Percentiles rank a stretch among this genome's conserved stretches.
Conservation (phyloP, 2,888 invertebrate genomes). For the Sepiola atlantica region DNA sequence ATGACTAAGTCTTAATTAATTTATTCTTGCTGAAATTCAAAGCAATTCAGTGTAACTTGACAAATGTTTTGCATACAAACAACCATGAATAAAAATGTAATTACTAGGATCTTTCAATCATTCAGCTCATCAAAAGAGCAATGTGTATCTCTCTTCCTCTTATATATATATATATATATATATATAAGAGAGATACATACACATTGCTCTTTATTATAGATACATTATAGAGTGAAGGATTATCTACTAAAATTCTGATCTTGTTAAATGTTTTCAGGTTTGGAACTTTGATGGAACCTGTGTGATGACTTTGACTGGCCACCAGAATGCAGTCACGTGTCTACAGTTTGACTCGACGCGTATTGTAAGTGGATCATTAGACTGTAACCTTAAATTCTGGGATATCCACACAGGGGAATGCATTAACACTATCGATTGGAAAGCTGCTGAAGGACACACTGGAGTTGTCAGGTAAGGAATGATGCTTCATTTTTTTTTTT, state of each 20-base stretch:
- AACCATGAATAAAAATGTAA: no score
- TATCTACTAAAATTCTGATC: not conserved
- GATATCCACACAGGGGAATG: constrained; percentile 75
- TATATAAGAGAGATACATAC: no score
- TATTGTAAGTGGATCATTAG: constrained; percentile 77
- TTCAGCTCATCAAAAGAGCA: no score
- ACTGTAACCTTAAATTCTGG: constrained; percentile 77
- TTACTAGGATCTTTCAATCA: no score
- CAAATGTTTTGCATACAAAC: no score
- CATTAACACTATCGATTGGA: constrained; percentile 77
- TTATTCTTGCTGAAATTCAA: no score
- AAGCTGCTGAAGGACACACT: constrained; percentile 78
- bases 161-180: no score
- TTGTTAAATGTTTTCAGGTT: constrained; percentile 66
- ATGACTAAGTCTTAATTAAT: no score
- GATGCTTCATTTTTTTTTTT: not conserved
- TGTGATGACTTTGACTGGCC: constrained; percentile 75
- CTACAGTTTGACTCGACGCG: constrained; percentile 76
- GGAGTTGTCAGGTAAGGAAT: constrained; percentile 75
- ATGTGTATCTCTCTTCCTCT: no score
- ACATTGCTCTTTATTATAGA: no score
- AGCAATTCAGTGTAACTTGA: no score
- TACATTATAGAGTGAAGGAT: no score
- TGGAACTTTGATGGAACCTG: constrained; percentile 76
- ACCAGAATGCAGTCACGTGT: constrained; percentile 77